Evolutionary conservation across 2,888 invertebrate species (phyloP), one percentile per base, ranked within the genome.

Genomic region (Strigamia transsilvanica): DNA sequence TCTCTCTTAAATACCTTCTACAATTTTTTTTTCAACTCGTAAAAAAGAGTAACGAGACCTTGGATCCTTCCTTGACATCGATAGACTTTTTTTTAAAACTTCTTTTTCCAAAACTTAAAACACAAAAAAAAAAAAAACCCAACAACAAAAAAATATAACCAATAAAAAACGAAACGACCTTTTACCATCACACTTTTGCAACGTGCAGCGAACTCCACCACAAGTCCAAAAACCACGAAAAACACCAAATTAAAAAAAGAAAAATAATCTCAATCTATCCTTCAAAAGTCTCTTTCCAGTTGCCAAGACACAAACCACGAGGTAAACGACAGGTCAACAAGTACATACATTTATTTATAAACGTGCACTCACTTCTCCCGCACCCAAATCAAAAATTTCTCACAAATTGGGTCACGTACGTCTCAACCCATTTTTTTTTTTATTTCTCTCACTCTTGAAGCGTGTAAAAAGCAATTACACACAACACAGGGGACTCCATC

Each of bases 161-260:
- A 66, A 27, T 66, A 66, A 66, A 66, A 66, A 66, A 66, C 9
- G 15, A 66, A 66, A 66, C 27, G 66, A 66, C 66, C 66, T 66
- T 66, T 66, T 66, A 66, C 32, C 66, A 66, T 15, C 23, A 27
- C 15, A 27, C 13, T 23, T 12, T 7, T 27, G 3, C 51, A n/a
- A 51, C 6, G 5, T 23, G 23, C 66, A 23, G 9, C 12, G 66
- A 66, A 23, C 66, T 66, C 27, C 13, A 23, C 7, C 21, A 21
- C 18, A 10, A 21, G 61, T 61, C 18, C 15, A 61, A 18, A 61
- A 61, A 61, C 61, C 2, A 13, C 42, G 6, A 13, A 10, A 15
- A 42, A 42, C n/a, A n/a, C n/a, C n/a, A n/a, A n/a, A n/a, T n/a
- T n/a, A n/a, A n/a, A n/a, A n/a, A n/a, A n/a, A n/a, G n/a, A n/a